Conservation (phyloP, 2,797 vertebrate genomes). For the Amblyopsis hoosieri region DNA sequence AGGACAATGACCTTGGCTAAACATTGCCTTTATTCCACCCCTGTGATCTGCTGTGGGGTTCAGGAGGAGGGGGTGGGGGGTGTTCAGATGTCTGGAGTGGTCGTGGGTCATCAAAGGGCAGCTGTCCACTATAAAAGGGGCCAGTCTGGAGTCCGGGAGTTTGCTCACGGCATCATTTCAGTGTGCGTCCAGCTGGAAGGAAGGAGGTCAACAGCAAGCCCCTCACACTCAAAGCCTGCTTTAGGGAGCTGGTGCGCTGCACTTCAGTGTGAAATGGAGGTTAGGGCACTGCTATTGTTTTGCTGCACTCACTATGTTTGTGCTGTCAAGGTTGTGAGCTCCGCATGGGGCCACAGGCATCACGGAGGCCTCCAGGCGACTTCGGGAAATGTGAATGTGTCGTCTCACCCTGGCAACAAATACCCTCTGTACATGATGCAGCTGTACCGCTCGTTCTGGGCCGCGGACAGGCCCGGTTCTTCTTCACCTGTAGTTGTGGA, state of each 20-base stretch:
- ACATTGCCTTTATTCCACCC: slow-evolving; percentile 41
- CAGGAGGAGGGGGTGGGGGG: slow-evolving; percentile 69
- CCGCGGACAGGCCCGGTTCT: slow-evolving; percentile 36
- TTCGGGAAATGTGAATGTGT: slow-evolving; percentile 43
- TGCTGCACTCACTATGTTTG: slow-evolving; percentile 37
- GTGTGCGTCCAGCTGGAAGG: slow-evolving; percentile 53
- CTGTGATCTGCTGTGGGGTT: slow-evolving; percentile 72
- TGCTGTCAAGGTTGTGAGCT: slow-evolving; percentile 18
- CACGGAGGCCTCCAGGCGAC: slow-evolving; percentile 9
- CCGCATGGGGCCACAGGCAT: slow-evolving; percentile 8
- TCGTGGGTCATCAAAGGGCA: slow-evolving; percentile 80
- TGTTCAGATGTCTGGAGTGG: slow-evolving; percentile 70
- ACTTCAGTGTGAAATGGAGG: slow-evolving; percentile 47
- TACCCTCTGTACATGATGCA: slow-evolving; percentile 86
- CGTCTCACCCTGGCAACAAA: slow-evolving; percentile 37
- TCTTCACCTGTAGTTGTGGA: slow-evolving; percentile 23
- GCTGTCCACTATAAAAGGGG: slow-evolving; percentile 75
- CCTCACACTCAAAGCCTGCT: slow-evolving; percentile 5
- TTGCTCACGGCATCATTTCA: slow-evolving; percentile 63
- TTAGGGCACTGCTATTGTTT: slow-evolving; percentile 7
- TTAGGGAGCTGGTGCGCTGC: slow-evolving; percentile 3
- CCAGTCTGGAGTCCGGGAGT: slow-evolving; percentile 46
- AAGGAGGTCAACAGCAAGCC: slow-evolving; percentile 40
- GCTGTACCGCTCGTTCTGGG: slow-evolving; percentile 77
- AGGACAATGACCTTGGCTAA: slow-evolving; percentile 75